Evolutionary conservation across 2,113 vertebrate species (phyloP), one percentile per base, ranked within the genome.

Genomic region (Tichodroma muraria): DNA sequence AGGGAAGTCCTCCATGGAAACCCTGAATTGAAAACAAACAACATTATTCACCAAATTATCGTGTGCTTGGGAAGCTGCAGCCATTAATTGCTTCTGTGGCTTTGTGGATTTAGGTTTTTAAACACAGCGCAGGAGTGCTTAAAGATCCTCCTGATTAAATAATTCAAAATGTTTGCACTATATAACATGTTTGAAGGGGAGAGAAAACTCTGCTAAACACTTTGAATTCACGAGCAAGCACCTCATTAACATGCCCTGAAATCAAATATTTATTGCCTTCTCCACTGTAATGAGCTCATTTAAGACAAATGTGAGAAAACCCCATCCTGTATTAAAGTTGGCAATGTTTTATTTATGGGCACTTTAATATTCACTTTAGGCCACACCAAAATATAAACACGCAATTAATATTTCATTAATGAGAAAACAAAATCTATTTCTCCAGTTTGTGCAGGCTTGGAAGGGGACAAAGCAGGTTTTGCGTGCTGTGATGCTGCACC

Each of bases 201-300:
- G 77, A 96, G 73, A 87, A 93, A 94, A 78, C 75, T 78, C 18
- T 85, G 83, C 85, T 96, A 95, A 97, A 94, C 73, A 60, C 86
- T 95, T 85, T 49, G 95, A 96, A 96, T 97, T 93, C 95, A 93
- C 35, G 38, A 92, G 96, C 53, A 88, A 96, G 76, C 59, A 60
- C 52, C 73, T 97, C 94, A 96, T 97, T 97, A 96, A 90, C 89
- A 89, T 92, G 85, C 77, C 71, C 53, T 0, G 6, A 6, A 65
- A 97, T 97, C 94, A 97, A 97, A 97, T 95, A 97, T 97, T 95
- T 90, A 97, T 97, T 80, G 53, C 70, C 71, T 85, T 82, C 87
- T 91, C 57, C 75, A 23, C 80, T 60, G 35, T 86, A 95, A 93
- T 31, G 85, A 96, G 90, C 90, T 96, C 91, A 50, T 81, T 94